Base-by-base conservation (phyloP, 2,113 vertebrate species). In the Castor canadensis region DNA sequence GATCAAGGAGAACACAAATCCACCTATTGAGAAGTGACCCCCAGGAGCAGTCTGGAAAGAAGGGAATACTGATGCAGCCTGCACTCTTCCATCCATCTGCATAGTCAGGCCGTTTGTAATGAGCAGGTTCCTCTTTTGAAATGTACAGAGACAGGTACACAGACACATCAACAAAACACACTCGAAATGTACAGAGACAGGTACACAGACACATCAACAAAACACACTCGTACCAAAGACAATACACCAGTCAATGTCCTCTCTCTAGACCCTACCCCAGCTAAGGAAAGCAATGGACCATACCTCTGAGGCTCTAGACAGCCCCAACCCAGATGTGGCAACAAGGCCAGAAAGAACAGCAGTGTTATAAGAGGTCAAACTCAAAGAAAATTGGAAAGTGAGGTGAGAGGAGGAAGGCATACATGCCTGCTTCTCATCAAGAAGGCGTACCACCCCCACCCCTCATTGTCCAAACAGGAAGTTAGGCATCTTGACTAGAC, bases 31-130 rank as follows among this genome's bases (percentile, higher is more conserved):
- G 15, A 40, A 15, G 2, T 1, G 2, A 3, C 49, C 45, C 62
- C 8, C 4, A 6, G 40, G 20, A 30, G 47, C 49, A 67, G 66
- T 35, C 32, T 5, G 22, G 54, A 49, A 67, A 40, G 47, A 28
- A 32, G 52, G 43, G 19, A 38, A 28, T 0, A 3, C 0, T 0
- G n/a, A 54, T 0, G 11, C 32, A 47, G 47, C 69, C 3, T 20
- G 45, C 5, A 1, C 5, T 1, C n/a, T 24, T 20, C 45, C 3
- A 26, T 45, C 26, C 32, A 2, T 6, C 52, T 15, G 45, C 38
- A 10, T 0, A 0, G 19, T 2, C 8, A 7, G 13, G 15, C 2
- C 22, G 45, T 72, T 72, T 19, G 1, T 5, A 17, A 32, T 0
- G 1, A 69, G 58, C 69, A 52, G 0, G 9, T 6, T 4, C 6